These are phyloP conservation scores for Rhea americana DNA, from an alignment of 2,113 vertebrate genomes.

Conservation along the genomic window DNA sequence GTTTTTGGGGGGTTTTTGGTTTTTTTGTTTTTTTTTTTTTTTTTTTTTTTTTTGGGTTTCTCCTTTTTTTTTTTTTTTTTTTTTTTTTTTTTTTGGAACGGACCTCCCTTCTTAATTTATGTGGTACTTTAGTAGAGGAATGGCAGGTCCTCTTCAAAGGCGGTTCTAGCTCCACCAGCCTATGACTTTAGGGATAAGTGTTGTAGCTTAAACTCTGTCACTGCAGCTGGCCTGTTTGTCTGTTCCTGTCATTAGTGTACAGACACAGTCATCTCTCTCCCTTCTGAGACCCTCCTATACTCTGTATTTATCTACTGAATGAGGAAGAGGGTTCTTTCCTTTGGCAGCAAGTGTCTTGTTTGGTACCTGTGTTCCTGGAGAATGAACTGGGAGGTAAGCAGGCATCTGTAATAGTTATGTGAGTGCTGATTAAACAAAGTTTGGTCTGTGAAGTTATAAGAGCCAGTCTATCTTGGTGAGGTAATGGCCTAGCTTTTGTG, in stretches of 20 bases:
- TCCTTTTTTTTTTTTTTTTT: too few relatives aligned
- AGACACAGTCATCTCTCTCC: not conserved
- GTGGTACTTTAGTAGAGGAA: not conserved
- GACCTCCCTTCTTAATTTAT: not conserved
- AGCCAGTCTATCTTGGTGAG: not conserved
- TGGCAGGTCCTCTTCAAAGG: not conserved
- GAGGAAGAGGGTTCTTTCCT: not conserved
- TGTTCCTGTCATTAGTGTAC: not conserved
- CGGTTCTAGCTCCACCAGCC: not conserved
- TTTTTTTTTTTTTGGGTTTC: too few relatives aligned
- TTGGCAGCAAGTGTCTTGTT: not conserved
- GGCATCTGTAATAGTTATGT: accelerated
- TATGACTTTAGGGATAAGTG: not conserved
- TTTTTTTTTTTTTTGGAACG: not conserved
- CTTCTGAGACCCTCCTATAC: not conserved
- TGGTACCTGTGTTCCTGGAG: accelerated
- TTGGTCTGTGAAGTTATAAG: not conserved
- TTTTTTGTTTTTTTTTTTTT: too few relatives aligned
- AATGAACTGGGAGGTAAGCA: not conserved
- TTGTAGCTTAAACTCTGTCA: not conserved
- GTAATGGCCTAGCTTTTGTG: not conserved
- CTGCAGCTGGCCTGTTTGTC: not conserved
- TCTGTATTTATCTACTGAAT: not conserved
- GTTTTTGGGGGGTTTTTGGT: not conserved
- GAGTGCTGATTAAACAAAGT: accelerated